phyloP scores from a whole-genome alignment of 2,113 vertebrate genomes.

The Dasyprocta punctata region DNA sequence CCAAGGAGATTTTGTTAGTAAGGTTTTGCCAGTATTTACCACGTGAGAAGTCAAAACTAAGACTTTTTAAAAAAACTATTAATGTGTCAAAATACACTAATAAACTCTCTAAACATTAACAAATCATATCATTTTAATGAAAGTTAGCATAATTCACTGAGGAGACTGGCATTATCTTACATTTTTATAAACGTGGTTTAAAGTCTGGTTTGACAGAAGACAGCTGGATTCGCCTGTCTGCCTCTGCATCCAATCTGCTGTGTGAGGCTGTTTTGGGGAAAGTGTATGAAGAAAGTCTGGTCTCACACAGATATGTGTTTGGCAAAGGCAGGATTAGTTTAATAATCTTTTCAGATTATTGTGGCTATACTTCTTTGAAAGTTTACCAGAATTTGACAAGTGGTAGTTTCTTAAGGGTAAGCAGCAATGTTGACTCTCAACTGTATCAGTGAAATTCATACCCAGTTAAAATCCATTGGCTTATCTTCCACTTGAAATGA shows the following conservation, averaged over 20 bases:
- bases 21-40: background rate
- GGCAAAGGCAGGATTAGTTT: conserved; percentile 36
- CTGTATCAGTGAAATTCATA: background rate
- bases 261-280: background rate
- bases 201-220: conserved; percentile 36
- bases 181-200: conserved; percentile 51
- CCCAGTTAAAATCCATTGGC: background rate
- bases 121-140: conserved; percentile 39
- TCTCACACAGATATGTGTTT: background rate
- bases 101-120: conserved; percentile 8
- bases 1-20: background rate
- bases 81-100: conserved; percentile 31
- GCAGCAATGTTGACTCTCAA: background rate
- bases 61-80: background rate
- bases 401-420: background rate
- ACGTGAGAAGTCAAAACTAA: conserved; percentile 20
- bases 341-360: conserved; percentile 8
- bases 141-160: conserved; percentile 32
- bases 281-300: conserved; percentile 20
- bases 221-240: background rate
- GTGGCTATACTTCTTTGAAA: background rate
- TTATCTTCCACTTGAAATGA: conserved; percentile 16
- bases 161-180: background rate
- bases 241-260: conserved; percentile 26
- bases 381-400: conserved; percentile 36